These are phyloP conservation scores for Spicauda simplicius DNA, from an alignment of 2,888 invertebrate species.

Conservation along the genomic window DNA sequence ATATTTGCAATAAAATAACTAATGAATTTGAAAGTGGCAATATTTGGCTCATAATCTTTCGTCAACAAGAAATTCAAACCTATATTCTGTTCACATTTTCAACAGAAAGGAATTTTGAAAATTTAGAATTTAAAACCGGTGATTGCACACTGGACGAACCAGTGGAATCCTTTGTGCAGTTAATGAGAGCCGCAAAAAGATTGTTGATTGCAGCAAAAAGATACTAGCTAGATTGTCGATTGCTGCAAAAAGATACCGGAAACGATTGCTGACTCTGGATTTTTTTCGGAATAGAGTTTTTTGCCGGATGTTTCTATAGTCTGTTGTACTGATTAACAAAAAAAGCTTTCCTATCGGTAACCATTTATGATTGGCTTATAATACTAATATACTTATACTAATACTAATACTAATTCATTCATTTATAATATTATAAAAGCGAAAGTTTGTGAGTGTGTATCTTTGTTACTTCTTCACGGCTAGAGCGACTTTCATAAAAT, in stretches of 20 bases:
- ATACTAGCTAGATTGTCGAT: constrained; percentile 10
- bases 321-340: neutral
- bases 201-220: constrained; percentile 32
- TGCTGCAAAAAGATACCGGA: constrained; percentile 19
- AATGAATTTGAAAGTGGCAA: no score
- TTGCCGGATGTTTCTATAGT: constrained; percentile 1
- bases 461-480: no score
- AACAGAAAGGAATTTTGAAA: constrained; percentile 9
- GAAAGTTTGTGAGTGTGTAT: no score
- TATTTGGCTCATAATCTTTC: neutral
- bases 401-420: no score
- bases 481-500: no score
- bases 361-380: neutral
- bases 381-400: no score
- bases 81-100: constrained; percentile 12
- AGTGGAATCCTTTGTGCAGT: constrained; percentile 24
- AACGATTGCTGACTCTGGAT: neutral
- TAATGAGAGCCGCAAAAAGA: constrained; percentile 33
- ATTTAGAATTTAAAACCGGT: constrained; percentile 1
- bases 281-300: neutral
- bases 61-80: constrained; percentile 1
- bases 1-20: no score
- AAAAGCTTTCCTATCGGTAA: neutral
- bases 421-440: no score
- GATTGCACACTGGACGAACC: constrained; percentile 14